phyloP scores from a whole-genome alignment of 2,797 vertebrate genomes.

The Gadopsis marmoratus region DNA sequence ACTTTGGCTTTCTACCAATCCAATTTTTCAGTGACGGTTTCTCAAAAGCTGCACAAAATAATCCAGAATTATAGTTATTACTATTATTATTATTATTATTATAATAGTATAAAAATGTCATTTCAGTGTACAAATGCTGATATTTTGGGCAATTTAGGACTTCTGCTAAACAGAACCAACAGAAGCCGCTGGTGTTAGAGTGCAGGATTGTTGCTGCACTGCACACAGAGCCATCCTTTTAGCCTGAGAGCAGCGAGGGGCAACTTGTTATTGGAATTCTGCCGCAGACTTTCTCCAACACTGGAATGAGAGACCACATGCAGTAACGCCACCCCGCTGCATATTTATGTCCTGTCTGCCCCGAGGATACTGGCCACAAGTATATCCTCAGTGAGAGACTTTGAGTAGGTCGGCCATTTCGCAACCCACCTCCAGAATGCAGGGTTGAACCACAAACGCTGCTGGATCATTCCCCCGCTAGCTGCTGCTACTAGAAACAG shows the following conservation, averaged over 20 bases:
- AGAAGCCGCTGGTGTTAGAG: slow-evolving; percentile 5
- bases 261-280: neutral
- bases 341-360: slow-evolving; percentile 8
- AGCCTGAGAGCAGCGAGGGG: slow-evolving; percentile 16
- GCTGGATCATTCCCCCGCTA: too few relatives aligned
- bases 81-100: too few relatives aligned
- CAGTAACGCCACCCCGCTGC: slow-evolving; percentile 3
- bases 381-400: neutral
- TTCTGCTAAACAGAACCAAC: neutral
- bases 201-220: neutral
- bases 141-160: neutral
- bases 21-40: too few relatives aligned
- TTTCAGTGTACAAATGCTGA: neutral
- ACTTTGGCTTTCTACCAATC: too few relatives aligned
- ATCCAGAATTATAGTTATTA: too few relatives aligned
- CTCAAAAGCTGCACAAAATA: neutral
- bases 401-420: neutral
- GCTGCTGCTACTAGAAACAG: too few relatives aligned
- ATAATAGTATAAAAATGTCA: neutral
- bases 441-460: neutral
- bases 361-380: neutral
- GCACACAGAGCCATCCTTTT: slow-evolving; percentile 18
- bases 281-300: slow-evolving; percentile 24
- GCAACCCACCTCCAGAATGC: neutral
- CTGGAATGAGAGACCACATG: neutral